Conservation (phyloP, 2,888 invertebrate species). For the Hypselothyrea guttata region DNA sequence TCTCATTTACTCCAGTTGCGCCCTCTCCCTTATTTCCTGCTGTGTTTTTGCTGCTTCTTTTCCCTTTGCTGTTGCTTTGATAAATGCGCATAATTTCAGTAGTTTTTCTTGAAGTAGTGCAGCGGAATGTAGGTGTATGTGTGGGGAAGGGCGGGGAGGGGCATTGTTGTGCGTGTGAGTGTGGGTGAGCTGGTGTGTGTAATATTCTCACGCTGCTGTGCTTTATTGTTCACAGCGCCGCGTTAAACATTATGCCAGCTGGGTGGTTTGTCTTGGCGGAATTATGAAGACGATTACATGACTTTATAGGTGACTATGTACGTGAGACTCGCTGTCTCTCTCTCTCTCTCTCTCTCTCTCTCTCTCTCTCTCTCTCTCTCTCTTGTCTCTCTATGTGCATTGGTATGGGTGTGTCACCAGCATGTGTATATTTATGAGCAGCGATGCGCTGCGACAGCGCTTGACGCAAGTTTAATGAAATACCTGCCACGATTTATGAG, state of each 20-base stretch:
- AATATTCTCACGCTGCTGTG: conserved; percentile 49
- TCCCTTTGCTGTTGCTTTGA: conserved; percentile 50
- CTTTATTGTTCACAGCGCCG: conserved; percentile 72
- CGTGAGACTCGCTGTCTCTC: conserved; percentile 1
- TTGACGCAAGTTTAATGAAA: conserved; percentile 71
- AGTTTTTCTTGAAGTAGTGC: conserved; percentile 61
- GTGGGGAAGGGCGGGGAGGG: no score
- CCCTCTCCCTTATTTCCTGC: no score
- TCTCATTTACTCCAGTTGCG: conserved; percentile 27
- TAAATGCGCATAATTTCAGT: conserved; percentile 77
- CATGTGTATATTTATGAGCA: conserved; percentile 58
- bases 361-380: no score
- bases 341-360: conserved; percentile 3
- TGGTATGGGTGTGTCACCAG: conserved; percentile 10
- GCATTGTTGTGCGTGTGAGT: conserved; percentile 10
- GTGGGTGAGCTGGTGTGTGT: conserved; percentile 31
- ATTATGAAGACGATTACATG: conserved; percentile 77
- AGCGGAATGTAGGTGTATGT: conserved; percentile 15
- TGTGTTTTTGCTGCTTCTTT: conserved; percentile 8
- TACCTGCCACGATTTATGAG: conserved; percentile 74
- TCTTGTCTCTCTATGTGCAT: conserved; percentile 12
- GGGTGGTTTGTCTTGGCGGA: conserved; percentile 64
- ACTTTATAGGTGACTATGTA: conserved; percentile 64
- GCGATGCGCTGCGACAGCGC: conserved; percentile 50
- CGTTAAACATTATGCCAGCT: conserved; percentile 71